Evolutionary conservation across 2,113 vertebrate genomes (phyloP), one percentile per base, ranked within the genome.

Genomic region (Amphiprion ocellaris): DNA sequence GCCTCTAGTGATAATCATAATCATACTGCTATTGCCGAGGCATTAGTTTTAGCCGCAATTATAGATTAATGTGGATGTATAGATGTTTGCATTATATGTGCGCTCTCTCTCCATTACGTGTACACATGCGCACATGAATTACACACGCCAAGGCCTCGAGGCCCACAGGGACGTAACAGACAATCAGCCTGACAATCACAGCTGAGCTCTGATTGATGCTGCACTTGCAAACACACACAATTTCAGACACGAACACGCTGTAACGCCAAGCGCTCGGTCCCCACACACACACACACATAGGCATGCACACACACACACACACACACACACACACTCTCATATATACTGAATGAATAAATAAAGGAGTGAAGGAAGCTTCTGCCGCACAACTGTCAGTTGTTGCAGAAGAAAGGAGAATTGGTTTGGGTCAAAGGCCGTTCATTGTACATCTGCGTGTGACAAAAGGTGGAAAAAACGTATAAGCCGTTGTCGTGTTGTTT

Each of bases 101-200:
- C 52, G 66, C 60, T 62, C 28, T 69, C 26, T 79, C 41, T 24
- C 39, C 10, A 41, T 69, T 64, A 73, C 58, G 70, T 58, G 74
- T 73, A 79, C 67, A 62, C 50, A 68, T 69, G 74, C 4, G 28
- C 80, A 70, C 69, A 83, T 73, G 61, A 37, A 77, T 79, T 85
- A 84, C 80, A 88, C 70, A 84, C 72, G 79, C 64, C 26, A 77
- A 83, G 89, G 88, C 83, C 81, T 84, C 64, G 21, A 53, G 76
- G 79, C 78, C 87, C 71, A 76, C 69, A 74, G 87, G 86, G 89
- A 89, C 70, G 52, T 77, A 74, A 77, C 62, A 68, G 84, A 89
- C 92, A 91, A 91, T 94, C 90, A 90, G 81, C 59, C 68, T 87
- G 90, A 90, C 87, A 86, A 90, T 92, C 87, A 86, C 90, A 87